Evolutionary conservation across 2,113 vertebrate species (phyloP).

Genomic region (Aythya baeri): DNA sequence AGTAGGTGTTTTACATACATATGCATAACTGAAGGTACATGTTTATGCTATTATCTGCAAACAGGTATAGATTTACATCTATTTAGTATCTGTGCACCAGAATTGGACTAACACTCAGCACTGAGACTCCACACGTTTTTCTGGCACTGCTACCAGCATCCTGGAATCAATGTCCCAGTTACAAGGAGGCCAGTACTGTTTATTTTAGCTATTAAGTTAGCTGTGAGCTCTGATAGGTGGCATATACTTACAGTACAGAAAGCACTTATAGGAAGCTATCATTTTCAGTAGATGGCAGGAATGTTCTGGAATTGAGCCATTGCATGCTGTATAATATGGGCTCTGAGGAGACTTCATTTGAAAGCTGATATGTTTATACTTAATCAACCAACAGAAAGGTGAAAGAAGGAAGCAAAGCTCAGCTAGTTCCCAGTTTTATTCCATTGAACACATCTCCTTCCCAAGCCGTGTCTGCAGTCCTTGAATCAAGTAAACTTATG

Average conservation of each 20-base stretch:
- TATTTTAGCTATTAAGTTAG: background rate
- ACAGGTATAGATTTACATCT: too few relatives aligned
- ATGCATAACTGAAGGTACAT: background rate
- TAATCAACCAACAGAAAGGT: background rate
- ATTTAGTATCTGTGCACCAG: background rate
- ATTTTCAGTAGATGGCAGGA: background rate
- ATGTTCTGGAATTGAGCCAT: background rate
- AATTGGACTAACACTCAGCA: background rate
- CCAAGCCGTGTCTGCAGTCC: background rate
- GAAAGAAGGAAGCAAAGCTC: background rate
- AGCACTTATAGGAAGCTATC: background rate
- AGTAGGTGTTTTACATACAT: background rate
- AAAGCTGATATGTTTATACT: background rate
- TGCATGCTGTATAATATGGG: rapidly evolving
- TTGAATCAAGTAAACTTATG: background rate
- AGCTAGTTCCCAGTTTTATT: background rate
- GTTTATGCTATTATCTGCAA: background rate
- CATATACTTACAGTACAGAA: background rate
- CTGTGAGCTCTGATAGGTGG: background rate
- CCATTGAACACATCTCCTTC: background rate
- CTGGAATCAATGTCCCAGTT: background rate
- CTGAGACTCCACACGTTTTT: background rate
- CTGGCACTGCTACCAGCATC: background rate
- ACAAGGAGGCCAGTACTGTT: background rate
- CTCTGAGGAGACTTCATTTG: background rate